phyloP scores from a whole-genome alignment of 2,888 invertebrate species.

The Coremacera marginata region DNA sequence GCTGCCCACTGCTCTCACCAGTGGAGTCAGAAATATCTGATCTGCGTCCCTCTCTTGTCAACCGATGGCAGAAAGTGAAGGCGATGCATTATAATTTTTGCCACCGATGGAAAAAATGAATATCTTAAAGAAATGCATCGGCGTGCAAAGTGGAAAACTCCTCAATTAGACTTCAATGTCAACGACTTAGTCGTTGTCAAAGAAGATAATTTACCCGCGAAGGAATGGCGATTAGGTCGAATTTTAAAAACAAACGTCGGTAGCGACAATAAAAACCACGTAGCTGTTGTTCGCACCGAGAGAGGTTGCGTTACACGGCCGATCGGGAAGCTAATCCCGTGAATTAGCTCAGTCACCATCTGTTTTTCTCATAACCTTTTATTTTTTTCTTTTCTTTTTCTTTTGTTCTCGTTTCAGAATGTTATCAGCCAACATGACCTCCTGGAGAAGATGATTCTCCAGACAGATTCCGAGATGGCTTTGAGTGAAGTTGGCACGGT shows the following conservation, averaged over 20 bases:
- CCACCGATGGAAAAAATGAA: conserved; percentile 34
- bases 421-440: too few relatives aligned
- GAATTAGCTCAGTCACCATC: too few relatives aligned
- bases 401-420: too few relatives aligned
- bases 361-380: too few relatives aligned
- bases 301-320: not conserved
- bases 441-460: too few relatives aligned
- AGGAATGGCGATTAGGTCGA: conserved; percentile 35
- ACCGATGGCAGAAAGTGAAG: conserved; percentile 31
- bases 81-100: conserved; percentile 36
- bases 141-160: conserved; percentile 30
- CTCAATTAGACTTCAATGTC: conserved; percentile 11
- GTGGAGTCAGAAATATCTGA: not conserved
- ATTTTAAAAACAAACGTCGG: conserved; percentile 33
- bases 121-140: conserved; percentile 38
- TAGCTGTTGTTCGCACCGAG: conserved; percentile 7
- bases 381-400: too few relatives aligned
- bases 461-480: too few relatives aligned
- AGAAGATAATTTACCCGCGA: conserved; percentile 28
- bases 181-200: conserved; percentile 36
- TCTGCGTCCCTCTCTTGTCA: not conserved
- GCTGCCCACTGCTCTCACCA: not conserved
- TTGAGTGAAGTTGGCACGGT: too few relatives aligned
- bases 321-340: not conserved
- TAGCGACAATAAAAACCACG: not conserved